Percentiles rank a stretch among this genome's conserved stretches.
Conservation (phyloP, 1,140 invertebrate species). For the Drosophila lacteicornis region DNA sequence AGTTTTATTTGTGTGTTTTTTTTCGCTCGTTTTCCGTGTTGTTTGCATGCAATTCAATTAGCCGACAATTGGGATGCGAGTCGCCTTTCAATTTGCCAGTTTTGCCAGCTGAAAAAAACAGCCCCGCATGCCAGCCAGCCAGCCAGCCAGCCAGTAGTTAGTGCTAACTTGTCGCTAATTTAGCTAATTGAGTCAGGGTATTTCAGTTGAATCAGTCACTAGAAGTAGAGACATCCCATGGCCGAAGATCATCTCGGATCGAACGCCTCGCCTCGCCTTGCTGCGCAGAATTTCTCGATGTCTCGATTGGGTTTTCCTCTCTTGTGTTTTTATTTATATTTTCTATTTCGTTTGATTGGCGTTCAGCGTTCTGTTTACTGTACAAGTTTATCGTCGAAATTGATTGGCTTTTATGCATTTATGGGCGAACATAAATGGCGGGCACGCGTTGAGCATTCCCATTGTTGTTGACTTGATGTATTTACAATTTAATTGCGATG, state of each 20-base stretch:
- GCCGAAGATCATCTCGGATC: conserved; percentile 66
- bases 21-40: conserved; percentile 14
- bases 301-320: conserved; percentile 47
- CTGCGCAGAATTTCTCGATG: conserved; percentile 26
- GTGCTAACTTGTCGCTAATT: conserved; percentile 74
- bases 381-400: conserved; percentile 45
- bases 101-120: conserved; percentile 18
- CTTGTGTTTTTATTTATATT: conserved; percentile 26
- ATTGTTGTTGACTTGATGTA: conserved; percentile 35
- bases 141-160: conserved; percentile 28
- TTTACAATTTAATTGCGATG: conserved; percentile 44
- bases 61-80: conserved; percentile 57
- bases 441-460: conserved; percentile 24
- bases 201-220: conserved; percentile 31
- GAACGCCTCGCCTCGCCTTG: conserved; percentile 19
- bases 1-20: conserved; percentile 38
- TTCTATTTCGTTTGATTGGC: conserved; percentile 38
- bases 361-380: conserved; percentile 18
- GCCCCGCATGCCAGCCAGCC: conserved; percentile 23
- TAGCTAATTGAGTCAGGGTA: conserved; percentile 69
- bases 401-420: conserved; percentile 56
- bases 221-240: conserved; percentile 14
- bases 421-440: conserved; percentile 38
- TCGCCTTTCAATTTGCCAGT: conserved; percentile 72
- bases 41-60: conserved; percentile 79